These are phyloP conservation scores for Galerucella nymphaeae DNA, from an alignment of 2,888 invertebrate genomes.

Conservation along the genomic window DNA sequence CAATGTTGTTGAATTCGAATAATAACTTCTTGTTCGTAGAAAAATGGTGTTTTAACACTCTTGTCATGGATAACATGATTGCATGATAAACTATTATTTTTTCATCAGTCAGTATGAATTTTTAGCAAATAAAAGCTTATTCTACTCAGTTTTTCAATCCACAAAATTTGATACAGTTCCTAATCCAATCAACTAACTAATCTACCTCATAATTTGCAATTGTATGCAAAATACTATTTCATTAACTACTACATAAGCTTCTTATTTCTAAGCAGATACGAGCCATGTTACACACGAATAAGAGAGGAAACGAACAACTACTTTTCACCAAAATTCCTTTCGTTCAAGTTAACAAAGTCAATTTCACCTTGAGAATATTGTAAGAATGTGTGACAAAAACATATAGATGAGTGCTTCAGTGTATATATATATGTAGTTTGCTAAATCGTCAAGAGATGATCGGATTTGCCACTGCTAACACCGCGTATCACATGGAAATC, in stretches of 20 bases:
- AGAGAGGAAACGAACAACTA: not conserved
- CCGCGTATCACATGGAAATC: slow-evolving; percentile 38
- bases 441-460: slow-evolving; percentile 41
- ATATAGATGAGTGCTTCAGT: slow-evolving; percentile 19
- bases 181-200: too few species aligned
- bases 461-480: slow-evolving; percentile 40
- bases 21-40: too few species aligned
- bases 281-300: not conserved
- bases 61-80: too few species aligned
- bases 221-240: too few species aligned
- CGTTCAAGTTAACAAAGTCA: slow-evolving; percentile 27
- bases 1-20: too few species aligned
- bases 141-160: too few species aligned
- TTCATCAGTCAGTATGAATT: too few species aligned
- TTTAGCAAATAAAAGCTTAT: too few species aligned
- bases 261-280: not conserved
- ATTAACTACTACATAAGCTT: not conserved
- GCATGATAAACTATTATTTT: too few species aligned
- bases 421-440: slow-evolving; percentile 33
- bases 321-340: not conserved
- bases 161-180: too few species aligned
- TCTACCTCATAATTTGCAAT: too few species aligned
- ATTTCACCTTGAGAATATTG: slow-evolving; percentile 30
- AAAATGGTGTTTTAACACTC: too few species aligned
- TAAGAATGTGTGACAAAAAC: slow-evolving; percentile 28